These are phyloP conservation scores for Euborellia annulipes DNA, from an alignment of 1,140 invertebrate genomes.

Conservation along the genomic window DNA sequence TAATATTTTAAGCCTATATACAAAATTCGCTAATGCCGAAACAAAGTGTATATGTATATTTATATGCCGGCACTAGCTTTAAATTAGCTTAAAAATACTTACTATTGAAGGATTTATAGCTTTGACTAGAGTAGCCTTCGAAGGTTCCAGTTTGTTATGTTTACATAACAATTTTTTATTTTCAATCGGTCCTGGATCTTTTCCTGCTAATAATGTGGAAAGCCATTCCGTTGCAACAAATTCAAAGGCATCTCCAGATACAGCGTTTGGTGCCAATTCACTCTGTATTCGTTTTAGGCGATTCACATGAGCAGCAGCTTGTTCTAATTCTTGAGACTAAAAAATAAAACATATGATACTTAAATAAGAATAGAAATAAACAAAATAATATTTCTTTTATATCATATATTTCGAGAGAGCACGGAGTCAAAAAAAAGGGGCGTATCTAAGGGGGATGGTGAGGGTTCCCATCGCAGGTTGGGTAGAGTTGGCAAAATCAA, in stretches of 20 bases:
- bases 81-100: neutral
- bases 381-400: too few species aligned
- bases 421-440: too few species aligned
- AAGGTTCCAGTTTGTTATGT: conserved; percentile 31
- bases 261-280: conserved; percentile 19
- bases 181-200: conserved; percentile 29
- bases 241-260: conserved; percentile 24
- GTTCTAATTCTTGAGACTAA: conserved; percentile 30
- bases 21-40: too few species aligned
- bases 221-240: conserved; percentile 37
- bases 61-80: too few species aligned
- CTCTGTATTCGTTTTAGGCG: conserved; percentile 27
- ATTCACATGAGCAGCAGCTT: conserved; percentile 29
- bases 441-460: too few species aligned
- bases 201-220: conserved; percentile 26
- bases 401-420: too few species aligned
- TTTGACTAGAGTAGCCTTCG: conserved; percentile 27
- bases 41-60: too few species aligned
- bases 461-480: too few species aligned
- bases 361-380: too few species aligned
- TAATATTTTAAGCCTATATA: too few species aligned
- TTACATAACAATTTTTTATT: conserved; percentile 31
- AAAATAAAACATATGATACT: conserved; percentile 6
- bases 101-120: conserved; percentile 25
- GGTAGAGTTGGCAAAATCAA: too few species aligned